phyloP scores from a whole-genome alignment of 1,140 invertebrate species.

The Archegozetes longisetosus region DNA sequence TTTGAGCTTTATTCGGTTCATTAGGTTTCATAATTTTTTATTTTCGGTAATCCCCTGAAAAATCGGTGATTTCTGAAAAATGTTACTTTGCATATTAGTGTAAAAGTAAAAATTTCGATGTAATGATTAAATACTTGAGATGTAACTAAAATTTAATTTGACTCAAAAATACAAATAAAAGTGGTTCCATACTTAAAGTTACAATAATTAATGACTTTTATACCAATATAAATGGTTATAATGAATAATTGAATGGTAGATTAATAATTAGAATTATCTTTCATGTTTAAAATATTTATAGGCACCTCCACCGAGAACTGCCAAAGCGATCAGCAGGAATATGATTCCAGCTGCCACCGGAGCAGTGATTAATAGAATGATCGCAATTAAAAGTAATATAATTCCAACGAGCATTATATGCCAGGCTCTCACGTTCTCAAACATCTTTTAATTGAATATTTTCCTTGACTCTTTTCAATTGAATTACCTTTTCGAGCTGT shows the following conservation, averaged over 20 bases:
- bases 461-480: neutral
- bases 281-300: neutral
- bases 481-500: neutral
- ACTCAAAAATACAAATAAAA: too few species aligned
- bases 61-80: too few species aligned
- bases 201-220: too few species aligned
- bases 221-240: neutral
- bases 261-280: neutral
- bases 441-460: neutral
- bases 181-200: too few species aligned
- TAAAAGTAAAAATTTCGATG: too few species aligned
- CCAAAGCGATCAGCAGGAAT: neutral
- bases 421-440: neutral
- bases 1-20: too few species aligned
- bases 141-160: too few species aligned
- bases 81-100: too few species aligned
- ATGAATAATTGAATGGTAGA: neutral
- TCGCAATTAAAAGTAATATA: neutral
- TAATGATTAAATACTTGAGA: too few species aligned
- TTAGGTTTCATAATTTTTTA: too few species aligned
- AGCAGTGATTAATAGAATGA: neutral
- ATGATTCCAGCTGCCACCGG: neutral
- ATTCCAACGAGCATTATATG: neutral
- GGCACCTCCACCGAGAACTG: neutral
- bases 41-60: too few species aligned